Percentiles rank a stretch among this genome's conserved stretches.
Evolutionary conservation across 2,888 invertebrate species (phyloP).

Genomic region (Macaria notata): DNA sequence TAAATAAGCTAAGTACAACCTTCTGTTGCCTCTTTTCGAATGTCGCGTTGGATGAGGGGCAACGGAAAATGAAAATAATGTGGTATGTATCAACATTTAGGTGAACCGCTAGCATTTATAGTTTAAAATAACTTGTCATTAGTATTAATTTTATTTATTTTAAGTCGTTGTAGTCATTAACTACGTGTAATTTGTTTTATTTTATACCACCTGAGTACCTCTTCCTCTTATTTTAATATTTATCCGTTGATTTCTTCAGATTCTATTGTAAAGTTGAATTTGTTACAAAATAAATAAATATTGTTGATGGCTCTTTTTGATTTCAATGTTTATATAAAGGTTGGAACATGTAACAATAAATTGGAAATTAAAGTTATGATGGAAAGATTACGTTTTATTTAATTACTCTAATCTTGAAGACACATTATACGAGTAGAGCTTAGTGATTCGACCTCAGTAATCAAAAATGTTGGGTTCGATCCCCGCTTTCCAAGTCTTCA

Average conservation of each 20-base stretch:
- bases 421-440: too few species aligned
- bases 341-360: slow-evolving; percentile 37
- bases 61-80: slow-evolving; percentile 72
- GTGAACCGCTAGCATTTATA: slow-evolving; percentile 75
- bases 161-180: slow-evolving; percentile 69
- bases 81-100: slow-evolving; percentile 67
- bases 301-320: slow-evolving; percentile 28
- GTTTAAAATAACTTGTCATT: slow-evolving; percentile 81
- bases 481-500: too few species aligned
- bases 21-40: slow-evolving; percentile 80
- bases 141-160: slow-evolving; percentile 80
- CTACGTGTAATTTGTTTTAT: slow-evolving; percentile 69
- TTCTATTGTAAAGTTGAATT: slow-evolving; percentile 46
- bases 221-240: slow-evolving; percentile 65
- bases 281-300: slow-evolving; percentile 39
- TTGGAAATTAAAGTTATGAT: slow-evolving; percentile 50
- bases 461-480: too few species aligned
- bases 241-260: slow-evolving; percentile 39
- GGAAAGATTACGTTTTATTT: slow-evolving; percentile 38
- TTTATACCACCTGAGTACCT: slow-evolving; percentile 80
- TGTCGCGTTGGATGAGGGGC: slow-evolving; percentile 65
- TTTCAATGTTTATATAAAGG: slow-evolving; percentile 25
- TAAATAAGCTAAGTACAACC: slow-evolving; percentile 71
- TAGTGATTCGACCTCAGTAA: too few species aligned
- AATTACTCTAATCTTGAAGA: not conserved